These are phyloP conservation scores for Eristalinus aeneus DNA, from an alignment of 2,888 invertebrate genomes.

Conservation along the genomic window DNA sequence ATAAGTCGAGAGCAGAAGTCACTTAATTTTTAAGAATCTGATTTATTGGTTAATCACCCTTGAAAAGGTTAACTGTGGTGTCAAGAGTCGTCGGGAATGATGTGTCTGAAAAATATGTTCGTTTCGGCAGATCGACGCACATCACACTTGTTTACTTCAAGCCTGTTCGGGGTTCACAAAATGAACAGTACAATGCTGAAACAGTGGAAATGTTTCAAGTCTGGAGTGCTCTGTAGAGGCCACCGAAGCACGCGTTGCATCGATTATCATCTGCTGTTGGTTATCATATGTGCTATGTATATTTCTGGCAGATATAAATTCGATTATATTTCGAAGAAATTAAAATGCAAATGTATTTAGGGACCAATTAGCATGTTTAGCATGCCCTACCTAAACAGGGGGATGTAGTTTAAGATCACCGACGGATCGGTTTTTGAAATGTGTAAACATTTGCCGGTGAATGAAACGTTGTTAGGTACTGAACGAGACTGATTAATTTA, in stretches of 20 bases:
- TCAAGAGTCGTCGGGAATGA: not conserved
- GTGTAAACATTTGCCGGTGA: not conserved
- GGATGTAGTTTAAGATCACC: slow-evolving; percentile 7
- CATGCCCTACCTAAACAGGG: not conserved
- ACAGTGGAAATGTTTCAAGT: not conserved
- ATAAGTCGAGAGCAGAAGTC: not conserved
- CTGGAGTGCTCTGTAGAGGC: not conserved
- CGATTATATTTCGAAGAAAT: not conserved
- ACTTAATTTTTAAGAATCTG: not conserved
- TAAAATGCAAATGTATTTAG: slow-evolving; percentile 6
- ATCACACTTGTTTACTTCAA: not conserved
- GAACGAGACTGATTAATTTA: not conserved
- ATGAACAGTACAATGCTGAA: not conserved
- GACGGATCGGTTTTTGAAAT: not conserved
- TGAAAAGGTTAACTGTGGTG: not conserved
- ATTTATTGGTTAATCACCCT: slow-evolving; percentile 22
- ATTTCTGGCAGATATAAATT: not conserved
- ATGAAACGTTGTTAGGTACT: not conserved
- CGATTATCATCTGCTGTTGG: not conserved
- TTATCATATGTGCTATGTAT: not conserved
- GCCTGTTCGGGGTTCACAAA: not conserved
- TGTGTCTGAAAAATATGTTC: not conserved
- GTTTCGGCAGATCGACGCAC: not conserved
- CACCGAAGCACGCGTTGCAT: not conserved
- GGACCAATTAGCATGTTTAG: slow-evolving; percentile 12